Evolutionary conservation across 2,888 invertebrate species (phyloP).

Genomic region (Apomyelois bistriatella): DNA sequence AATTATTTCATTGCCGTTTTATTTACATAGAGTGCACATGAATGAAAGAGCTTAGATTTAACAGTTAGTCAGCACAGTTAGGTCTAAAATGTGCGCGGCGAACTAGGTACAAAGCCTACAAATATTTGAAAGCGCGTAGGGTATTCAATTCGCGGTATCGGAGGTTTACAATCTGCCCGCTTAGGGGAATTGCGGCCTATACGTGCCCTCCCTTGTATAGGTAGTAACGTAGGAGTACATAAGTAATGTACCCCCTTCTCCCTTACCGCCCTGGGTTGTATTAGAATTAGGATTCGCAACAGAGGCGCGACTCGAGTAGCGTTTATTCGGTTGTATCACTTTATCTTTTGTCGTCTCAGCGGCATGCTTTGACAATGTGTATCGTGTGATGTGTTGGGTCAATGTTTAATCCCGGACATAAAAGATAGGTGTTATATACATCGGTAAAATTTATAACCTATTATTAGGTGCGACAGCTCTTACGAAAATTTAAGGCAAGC

Average conservation of each 20-base stretch:
- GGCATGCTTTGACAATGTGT: conserved; percentile 7
- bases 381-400: neutral
- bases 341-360: conserved; percentile 20
- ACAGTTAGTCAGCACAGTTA: neutral
- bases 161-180: conserved; percentile 74
- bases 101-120: conserved; percentile 42
- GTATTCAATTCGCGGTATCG: conserved; percentile 76
- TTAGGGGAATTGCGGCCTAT: conserved; percentile 73
- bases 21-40: neutral
- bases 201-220: conserved; percentile 61
- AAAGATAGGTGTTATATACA: neutral
- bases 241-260: conserved; percentile 54
- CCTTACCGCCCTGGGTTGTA: conserved; percentile 48
- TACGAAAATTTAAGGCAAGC: too few species aligned
- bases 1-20: conserved; percentile 8
- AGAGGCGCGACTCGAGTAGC: conserved; percentile 45
- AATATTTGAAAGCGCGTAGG: conserved; percentile 55
- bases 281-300: conserved; percentile 71
- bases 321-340: conserved; percentile 35
- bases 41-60: neutral
- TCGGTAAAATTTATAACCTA: too few species aligned
- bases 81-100: conserved; percentile 24
- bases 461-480: too few species aligned
- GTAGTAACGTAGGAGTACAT: conserved; percentile 53
- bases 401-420: neutral